Percentiles rank a stretch among this genome's conserved stretches.
Evolutionary conservation across 2,888 invertebrate species (phyloP).

Genomic region (Dicyrtomina minuta): DNA sequence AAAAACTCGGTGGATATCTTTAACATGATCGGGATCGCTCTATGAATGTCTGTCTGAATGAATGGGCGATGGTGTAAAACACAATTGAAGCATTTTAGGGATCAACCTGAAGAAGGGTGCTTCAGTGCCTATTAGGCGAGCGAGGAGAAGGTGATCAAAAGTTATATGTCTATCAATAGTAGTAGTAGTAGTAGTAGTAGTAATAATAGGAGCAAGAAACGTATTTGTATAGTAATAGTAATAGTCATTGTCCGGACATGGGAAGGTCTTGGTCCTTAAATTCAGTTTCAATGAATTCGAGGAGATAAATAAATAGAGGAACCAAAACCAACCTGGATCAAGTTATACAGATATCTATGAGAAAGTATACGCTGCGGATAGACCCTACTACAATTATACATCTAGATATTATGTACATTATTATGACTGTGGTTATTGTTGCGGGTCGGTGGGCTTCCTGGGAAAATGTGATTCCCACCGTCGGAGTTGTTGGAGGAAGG

Average conservation of each 20-base stretch:
- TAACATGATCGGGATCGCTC: not conserved
- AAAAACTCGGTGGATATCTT: not conserved
- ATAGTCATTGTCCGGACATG: no score
- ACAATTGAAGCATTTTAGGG: not conserved
- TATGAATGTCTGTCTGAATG: no score
- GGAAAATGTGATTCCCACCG: constrained; percentile 24
- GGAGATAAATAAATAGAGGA: not conserved
- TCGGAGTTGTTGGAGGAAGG: constrained; percentile 11
- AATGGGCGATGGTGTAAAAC: no score
- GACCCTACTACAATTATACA: no score
- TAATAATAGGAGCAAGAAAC: not conserved
- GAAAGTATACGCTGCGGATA: no score
- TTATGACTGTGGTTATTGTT: constrained; percentile 29
- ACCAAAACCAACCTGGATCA: not conserved
- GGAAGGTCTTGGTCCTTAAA: no score
- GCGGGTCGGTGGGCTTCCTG: constrained; percentile 29
- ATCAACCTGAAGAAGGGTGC: not conserved
- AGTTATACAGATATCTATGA: no score
- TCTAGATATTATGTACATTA: not conserved
- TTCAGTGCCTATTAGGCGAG: not conserved
- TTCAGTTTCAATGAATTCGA: no score
- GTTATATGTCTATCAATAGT: constrained; percentile 2
- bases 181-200: not conserved
- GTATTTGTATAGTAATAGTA: not conserved
- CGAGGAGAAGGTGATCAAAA: constrained; percentile 14